These are phyloP conservation scores for Urosaurus nigricauda DNA, from an alignment of 2,797 vertebrate genomes.

Conservation along the genomic window DNA sequence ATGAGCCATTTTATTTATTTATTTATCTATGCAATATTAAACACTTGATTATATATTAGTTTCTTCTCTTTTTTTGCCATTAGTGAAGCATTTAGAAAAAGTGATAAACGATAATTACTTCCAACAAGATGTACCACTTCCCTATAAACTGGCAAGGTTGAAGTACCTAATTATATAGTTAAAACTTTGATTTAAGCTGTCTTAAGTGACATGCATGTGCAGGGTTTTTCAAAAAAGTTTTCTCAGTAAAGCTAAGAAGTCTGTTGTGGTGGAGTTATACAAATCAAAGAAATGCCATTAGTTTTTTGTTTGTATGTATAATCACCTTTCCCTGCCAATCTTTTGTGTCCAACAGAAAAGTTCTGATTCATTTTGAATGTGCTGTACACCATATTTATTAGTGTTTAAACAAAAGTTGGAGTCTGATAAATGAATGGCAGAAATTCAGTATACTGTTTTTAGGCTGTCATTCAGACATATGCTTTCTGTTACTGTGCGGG, in stretches of 20 bases:
- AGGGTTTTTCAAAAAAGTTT: conserved; percentile 44
- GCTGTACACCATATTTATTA: conserved; percentile 49
- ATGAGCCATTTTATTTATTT: neutral
- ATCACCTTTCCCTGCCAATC: neutral
- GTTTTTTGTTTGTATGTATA: neutral
- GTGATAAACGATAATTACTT: conserved; percentile 65
- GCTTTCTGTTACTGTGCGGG: conserved; percentile 48
- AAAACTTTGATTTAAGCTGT: conserved; percentile 60
- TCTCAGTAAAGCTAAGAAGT: conserved; percentile 66
- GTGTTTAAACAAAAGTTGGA: conserved; percentile 46
- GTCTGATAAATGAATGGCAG: conserved; percentile 42
- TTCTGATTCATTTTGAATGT: conserved; percentile 14
- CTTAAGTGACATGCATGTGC: conserved; percentile 67
- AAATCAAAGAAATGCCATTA: conserved; percentile 55
- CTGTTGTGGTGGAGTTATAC: conserved; percentile 47
- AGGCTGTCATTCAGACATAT: conserved; percentile 55
- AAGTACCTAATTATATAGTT: conserved; percentile 63
- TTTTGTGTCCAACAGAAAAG: conserved; percentile 24
- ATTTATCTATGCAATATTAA: no score
- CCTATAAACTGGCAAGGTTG: conserved; percentile 44
- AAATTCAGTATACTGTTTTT: conserved; percentile 43
- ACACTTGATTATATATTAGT: no score
- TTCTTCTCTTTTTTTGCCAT: no score
- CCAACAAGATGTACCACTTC: conserved; percentile 59
- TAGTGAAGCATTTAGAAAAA: conserved; percentile 46